Base-by-base conservation (phyloP, 2,797 vertebrate genomes). In the Paguma larvata region DNA sequence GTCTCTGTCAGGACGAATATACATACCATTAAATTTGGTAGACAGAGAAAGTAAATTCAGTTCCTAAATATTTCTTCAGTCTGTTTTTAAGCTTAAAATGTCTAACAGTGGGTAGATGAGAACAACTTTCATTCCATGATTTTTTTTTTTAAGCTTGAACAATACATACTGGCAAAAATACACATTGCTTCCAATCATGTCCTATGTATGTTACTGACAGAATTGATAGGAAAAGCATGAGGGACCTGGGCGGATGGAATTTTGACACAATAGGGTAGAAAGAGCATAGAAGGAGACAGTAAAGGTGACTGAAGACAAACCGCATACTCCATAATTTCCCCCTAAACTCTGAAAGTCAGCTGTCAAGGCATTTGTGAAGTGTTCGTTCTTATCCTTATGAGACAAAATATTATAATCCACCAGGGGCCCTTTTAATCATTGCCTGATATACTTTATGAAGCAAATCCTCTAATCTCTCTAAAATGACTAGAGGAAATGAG, bases 381-480 rank as follows among this genome's bases (percentile, higher is more conserved):
- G 56, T 82, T 97, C 46, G 83, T 93, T 95, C 65, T 95, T 82
- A 85, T 65, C 38, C 62, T 82, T 90, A n/a, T 68, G 91, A 92
- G 89, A 92, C 70, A 75, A 92, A 96, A 85, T 65, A 92, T 91
- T 96, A 53, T 85, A 91, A 95, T 38, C 65, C 85, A 92, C 80
- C 6, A 68, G 68, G 92, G 73, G 25, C 14, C 65, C 18, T 95
- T 63, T 97, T 97, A 97, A 97, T 97, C 90, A 96, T 67, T 95
- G 48, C 44, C 27, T 95, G 95, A 91, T 93, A 84, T 83, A 83
- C 82, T 97, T 98, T 75, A 97, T 97, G 90, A 97, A 97, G 48
- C 34, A 96, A 97, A 95, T 96, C 82, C 34, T 95, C 38, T 97
- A 92, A 97, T 96, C 82, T 83, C 87, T 95, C 93, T 95, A 63